Percentiles rank a stretch among this genome's conserved stretches.
phyloP scores from a whole-genome alignment of 2,797 vertebrate species.

The Pseudopleuronectes americanus region DNA sequence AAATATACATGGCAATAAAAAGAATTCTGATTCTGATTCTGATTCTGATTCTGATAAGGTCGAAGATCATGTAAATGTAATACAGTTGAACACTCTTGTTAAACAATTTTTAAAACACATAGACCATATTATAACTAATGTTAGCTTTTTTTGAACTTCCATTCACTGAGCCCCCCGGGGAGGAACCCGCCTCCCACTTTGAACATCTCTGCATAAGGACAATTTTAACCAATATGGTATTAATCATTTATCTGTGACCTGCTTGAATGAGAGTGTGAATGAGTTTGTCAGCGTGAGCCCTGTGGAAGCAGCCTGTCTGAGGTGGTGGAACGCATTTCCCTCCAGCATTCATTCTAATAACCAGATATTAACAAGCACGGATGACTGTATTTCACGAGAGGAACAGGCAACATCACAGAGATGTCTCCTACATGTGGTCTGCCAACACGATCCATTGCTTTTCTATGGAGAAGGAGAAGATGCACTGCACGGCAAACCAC shows the following conservation, averaged over 20 bases:
- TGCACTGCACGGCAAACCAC: background rate
- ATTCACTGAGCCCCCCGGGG: background rate
- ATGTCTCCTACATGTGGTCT: too few species aligned
- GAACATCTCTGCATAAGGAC: background rate
- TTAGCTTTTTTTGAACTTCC: background rate
- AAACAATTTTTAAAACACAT: too few species aligned
- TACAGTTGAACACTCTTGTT: background rate
- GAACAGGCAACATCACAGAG: background rate
- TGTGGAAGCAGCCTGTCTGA: conserved; percentile 8
- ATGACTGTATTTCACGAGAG: background rate
- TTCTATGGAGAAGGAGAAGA: too few species aligned
- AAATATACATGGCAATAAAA: too few species aligned
- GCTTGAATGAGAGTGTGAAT: conserved; percentile 21
- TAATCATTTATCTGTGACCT: conserved; percentile 20
- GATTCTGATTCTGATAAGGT: too few species aligned
- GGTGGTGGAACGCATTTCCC: background rate
- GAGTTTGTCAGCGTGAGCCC: conserved; percentile 11
- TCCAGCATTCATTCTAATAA: background rate
- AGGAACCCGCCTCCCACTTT: background rate
- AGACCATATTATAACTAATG: background rate
- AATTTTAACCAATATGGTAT: background rate
- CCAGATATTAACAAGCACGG: background rate
- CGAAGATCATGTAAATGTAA: background rate
- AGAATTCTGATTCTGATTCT: too few species aligned
- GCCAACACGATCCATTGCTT: too few species aligned